Conservation (phyloP, 2,113 vertebrate species). For the Varanus komodoensis region DNA sequence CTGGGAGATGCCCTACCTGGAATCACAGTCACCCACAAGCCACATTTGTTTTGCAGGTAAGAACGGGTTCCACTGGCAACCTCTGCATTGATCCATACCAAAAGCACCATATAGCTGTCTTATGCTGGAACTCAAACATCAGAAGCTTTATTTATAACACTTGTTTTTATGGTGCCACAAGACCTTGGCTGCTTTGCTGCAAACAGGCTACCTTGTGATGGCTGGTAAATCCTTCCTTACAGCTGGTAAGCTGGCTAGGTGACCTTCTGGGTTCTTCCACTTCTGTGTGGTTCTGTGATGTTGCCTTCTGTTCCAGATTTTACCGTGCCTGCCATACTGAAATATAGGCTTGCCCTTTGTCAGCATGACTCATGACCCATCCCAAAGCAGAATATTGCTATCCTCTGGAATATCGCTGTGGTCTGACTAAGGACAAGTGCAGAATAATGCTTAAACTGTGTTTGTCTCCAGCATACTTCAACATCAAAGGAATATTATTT, state of each 20-base stretch:
- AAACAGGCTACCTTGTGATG: neutral
- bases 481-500: too few species aligned
- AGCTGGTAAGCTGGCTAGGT: neutral
- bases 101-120: neutral
- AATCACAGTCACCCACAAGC: neutral
- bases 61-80: too few species aligned
- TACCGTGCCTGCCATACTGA: too few species aligned
- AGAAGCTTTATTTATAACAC: neutral
- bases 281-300: neutral
- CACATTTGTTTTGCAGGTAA: too few species aligned
- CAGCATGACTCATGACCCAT: neutral
- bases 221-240: neutral
- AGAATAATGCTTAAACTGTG: neutral
- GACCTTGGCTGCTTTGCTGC: neutral
- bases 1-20: neutral
- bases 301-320: neutral
- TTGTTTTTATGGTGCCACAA: neutral
- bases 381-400: neutral
- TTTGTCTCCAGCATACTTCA: too few species aligned
- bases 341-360: neutral
- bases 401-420: neutral
- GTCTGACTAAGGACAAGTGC: neutral
- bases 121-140: neutral
- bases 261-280: neutral
- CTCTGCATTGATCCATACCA: neutral